phyloP scores from a whole-genome alignment of 2,113 vertebrate genomes.

The Phycodurus eques region DNA sequence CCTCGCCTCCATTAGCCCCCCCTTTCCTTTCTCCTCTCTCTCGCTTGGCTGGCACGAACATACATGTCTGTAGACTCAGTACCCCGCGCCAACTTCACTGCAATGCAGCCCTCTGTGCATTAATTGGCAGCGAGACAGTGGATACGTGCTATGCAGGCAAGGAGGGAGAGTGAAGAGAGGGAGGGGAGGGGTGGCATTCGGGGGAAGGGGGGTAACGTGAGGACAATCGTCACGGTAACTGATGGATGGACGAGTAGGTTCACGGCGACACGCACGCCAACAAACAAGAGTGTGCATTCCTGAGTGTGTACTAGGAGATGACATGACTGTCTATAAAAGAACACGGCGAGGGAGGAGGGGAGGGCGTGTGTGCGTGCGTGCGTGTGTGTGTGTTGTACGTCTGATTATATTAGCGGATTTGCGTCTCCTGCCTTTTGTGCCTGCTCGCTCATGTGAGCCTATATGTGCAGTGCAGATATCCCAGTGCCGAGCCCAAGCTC shows the following conservation, averaged over 20 bases:
- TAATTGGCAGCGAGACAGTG: constrained; percentile 72
- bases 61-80: constrained; percentile 75
- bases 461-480: constrained; percentile 65
- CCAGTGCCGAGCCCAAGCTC: constrained; percentile 50
- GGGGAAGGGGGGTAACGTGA: constrained; percentile 30
- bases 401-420: constrained; percentile 54
- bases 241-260: constrained; percentile 39
- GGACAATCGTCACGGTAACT: constrained; percentile 51
- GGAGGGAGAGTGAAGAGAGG: constrained; percentile 40
- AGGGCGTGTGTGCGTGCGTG: not conserved
- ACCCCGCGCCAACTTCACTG: constrained; percentile 72
- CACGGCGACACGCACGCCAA: constrained; percentile 44
- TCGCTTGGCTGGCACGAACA: constrained; percentile 69
- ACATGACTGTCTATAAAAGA: constrained; percentile 47
- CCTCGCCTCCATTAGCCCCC: constrained; percentile 35
- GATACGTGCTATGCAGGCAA: constrained; percentile 65
- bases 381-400: constrained; percentile 18
- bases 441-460: constrained; percentile 63
- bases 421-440: constrained; percentile 54
- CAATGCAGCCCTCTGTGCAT: constrained; percentile 80
- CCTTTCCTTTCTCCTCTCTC: constrained; percentile 22
- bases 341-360: constrained; percentile 3
- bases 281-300: constrained; percentile 39
- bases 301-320: constrained; percentile 55
- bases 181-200: constrained; percentile 10